These are phyloP conservation scores for Aplysina aerophoba DNA, from an alignment of 37 sponge, comb jelly and placozoan species.

Conservation along the genomic window DNA sequence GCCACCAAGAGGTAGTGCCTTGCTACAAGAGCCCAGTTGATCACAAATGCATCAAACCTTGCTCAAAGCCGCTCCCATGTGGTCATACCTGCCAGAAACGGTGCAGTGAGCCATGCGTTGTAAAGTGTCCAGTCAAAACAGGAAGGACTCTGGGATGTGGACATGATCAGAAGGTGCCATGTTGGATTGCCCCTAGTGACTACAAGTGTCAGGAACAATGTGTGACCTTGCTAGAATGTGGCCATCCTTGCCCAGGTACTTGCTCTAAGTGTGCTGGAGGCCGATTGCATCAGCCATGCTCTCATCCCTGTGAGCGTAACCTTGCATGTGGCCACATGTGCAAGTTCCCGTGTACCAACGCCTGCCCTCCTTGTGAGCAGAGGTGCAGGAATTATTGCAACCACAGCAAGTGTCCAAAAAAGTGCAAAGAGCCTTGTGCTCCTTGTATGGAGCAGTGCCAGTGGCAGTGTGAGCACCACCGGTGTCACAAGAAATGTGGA, in stretches of 20 bases:
- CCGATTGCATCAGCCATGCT: slow-evolving; percentile 74
- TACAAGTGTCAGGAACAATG: slow-evolving; percentile 56
- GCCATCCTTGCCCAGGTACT: slow-evolving; percentile 72
- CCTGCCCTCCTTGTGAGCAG: slow-evolving; percentile 76
- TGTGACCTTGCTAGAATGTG: slow-evolving; percentile 59
- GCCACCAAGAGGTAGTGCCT: slow-evolving; percentile 32
- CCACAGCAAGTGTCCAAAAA: slow-evolving; percentile 75
- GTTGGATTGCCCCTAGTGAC: slow-evolving; percentile 17
- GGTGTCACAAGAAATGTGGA: slow-evolving; percentile 77
- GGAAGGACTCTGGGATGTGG: slow-evolving; percentile 64
- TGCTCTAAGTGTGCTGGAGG: slow-evolving; percentile 72
- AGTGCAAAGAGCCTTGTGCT: slow-evolving; percentile 75
- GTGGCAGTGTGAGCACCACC: slow-evolving; percentile 79
- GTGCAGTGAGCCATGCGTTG: slow-evolving; percentile 75
- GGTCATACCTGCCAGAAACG: slow-evolving; percentile 67
- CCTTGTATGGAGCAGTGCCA: slow-evolving; percentile 78
- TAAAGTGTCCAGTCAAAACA: slow-evolving; percentile 38
- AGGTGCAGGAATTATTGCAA: slow-evolving; percentile 73
- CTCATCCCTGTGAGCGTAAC: slow-evolving; percentile 60
- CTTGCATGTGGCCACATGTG: slow-evolving; percentile 88
- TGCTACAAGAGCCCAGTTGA: slow-evolving; percentile 47
- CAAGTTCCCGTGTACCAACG: slow-evolving; percentile 59
- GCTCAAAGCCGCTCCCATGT: slow-evolving; percentile 57
- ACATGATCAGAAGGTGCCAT: slow-evolving; percentile 49
- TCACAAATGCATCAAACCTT: slow-evolving; percentile 56